Base-by-base conservation (phyloP, 2,797 vertebrate species). In the Oreonectes daqikongensis region DNA sequence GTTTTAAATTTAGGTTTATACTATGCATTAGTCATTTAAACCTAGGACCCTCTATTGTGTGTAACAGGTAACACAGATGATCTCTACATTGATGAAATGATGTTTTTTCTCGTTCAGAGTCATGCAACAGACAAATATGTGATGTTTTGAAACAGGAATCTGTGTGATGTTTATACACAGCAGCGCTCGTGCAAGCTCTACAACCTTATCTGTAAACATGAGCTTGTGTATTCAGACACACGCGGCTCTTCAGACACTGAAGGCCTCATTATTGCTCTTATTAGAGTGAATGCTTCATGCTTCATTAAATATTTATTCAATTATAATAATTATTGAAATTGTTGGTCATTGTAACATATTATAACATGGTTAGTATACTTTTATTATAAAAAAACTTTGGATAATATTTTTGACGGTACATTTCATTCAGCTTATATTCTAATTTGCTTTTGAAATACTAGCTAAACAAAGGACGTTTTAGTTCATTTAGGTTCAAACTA, bases 121-220 rank as follows among this genome's bases (percentile, higher is more conserved):
- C 55, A 26, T 77, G 69, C 53, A 55, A 42, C 38, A 59, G 48
- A 38, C 68, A 77, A 65, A 28, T 69, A 65, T 78, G 40, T 71
- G 66, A 78, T 82, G 77, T 78, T 72, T 69, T 69, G 69, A 81
- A 72, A 67, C 40, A 28, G 40, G 60, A 81, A 52, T 81, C 72
- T 18, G 40, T 57, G 11, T 24, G 55, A 76, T 83, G 75, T 73
- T 72, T 75, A 77, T 72, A 77, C 67, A 72, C 80, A 77, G 67
- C 57, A 64, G 52, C 70, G 30, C 75, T 75, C 50, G 35, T 57
- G 50, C 66, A 61, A 75, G 76, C 53, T 70, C 50, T 71, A 72
- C 38, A 69, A 57, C 28, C 70, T 60, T 67, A 74, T 80, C 75
- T 78, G 30, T 78, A 75, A 70, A 82, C 76, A 79, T 35, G 63